Evolutionary conservation across 2,888 invertebrate genomes (phyloP).

Genomic region (Neuroscelio doddi): DNA sequence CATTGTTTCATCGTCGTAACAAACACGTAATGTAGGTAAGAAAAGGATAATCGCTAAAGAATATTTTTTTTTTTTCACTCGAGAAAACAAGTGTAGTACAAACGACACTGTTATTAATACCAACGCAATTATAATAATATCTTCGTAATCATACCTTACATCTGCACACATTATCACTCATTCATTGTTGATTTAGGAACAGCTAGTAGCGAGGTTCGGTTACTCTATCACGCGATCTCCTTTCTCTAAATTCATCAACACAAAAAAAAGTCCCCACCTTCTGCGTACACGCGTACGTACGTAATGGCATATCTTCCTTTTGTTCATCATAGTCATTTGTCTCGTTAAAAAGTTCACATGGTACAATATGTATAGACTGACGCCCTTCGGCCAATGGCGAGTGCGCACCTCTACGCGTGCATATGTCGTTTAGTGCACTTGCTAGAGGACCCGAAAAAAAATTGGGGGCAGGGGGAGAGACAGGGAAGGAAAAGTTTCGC

Average conservation of each 20-base stretch:
- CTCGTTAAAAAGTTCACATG: constrained; percentile 49
- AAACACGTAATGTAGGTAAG: not conserved
- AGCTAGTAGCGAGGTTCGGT: constrained; percentile 72
- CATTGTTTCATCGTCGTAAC: too few relatives aligned
- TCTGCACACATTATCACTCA: constrained; percentile 68
- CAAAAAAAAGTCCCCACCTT: constrained; percentile 56
- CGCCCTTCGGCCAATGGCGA: constrained; percentile 40
- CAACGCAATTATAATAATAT: constrained; percentile 49
- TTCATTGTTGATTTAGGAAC: constrained; percentile 71
- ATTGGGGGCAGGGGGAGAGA: too few relatives aligned
- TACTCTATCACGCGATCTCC: constrained; percentile 71
- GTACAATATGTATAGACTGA: constrained; percentile 55
- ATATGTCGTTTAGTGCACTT: constrained; percentile 20
- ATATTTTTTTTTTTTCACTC: too few relatives aligned
- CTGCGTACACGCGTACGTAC: constrained; percentile 66
- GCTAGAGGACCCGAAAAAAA: constrained; percentile 19
- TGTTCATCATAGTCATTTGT: constrained; percentile 12
- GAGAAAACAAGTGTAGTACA: constrained; percentile 25
- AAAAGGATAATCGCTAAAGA: constrained; percentile 11
- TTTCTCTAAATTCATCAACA: constrained; percentile 62
- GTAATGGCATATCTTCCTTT: constrained; percentile 43
- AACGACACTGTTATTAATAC: constrained; percentile 22
- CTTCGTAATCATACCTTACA: constrained; percentile 59
- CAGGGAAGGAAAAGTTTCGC: not conserved
- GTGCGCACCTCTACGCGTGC: constrained; percentile 37